A percentile compares a stretch with the other conserved stretches of the same genome.
phyloP scores from a whole-genome alignment of 2,113 vertebrate genomes.

The Thermophis baileyi region DNA sequence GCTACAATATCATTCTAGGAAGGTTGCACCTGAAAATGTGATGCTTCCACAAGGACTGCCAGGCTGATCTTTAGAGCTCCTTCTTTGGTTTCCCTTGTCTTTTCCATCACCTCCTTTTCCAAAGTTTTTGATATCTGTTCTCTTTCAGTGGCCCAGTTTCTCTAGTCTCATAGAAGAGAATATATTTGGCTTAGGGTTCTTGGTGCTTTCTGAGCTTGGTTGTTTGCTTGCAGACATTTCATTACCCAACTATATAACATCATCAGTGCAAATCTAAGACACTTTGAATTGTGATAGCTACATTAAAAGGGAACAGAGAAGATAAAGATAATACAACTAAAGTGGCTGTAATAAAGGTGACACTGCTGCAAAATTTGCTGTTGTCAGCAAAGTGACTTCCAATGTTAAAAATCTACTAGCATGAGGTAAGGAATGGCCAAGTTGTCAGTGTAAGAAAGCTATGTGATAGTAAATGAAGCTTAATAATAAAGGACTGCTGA shows the following conservation, averaged over 20 bases:
- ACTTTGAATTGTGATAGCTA: not conserved
- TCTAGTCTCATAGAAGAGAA: not conserved
- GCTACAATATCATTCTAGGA: not conserved
- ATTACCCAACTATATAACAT: not conserved
- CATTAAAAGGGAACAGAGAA: not conserved
- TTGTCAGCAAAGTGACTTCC: constrained; percentile 4
- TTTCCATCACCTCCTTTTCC: not conserved
- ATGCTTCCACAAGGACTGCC: not conserved
- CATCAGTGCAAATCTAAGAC: not conserved
- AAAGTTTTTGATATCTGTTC: not conserved
- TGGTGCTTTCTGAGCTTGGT: not conserved
- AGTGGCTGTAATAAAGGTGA: not conserved
- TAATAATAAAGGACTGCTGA: not conserved
- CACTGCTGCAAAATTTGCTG: constrained; percentile 5
- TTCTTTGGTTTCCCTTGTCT: not conserved
- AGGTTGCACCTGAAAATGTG: not conserved
- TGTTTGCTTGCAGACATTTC: not conserved
- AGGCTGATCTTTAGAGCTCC: not conserved
- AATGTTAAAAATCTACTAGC: not conserved
- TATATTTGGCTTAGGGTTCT: not conserved
- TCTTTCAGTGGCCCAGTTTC: not conserved
- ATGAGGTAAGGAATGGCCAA: not conserved
- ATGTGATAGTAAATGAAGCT: not conserved
- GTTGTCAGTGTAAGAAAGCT: not conserved
- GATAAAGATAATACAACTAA: not conserved